These are phyloP conservation scores for Tenebrosternarchus preto DNA, from an alignment of 2,113 vertebrate genomes.

Conservation along the genomic window DNA sequence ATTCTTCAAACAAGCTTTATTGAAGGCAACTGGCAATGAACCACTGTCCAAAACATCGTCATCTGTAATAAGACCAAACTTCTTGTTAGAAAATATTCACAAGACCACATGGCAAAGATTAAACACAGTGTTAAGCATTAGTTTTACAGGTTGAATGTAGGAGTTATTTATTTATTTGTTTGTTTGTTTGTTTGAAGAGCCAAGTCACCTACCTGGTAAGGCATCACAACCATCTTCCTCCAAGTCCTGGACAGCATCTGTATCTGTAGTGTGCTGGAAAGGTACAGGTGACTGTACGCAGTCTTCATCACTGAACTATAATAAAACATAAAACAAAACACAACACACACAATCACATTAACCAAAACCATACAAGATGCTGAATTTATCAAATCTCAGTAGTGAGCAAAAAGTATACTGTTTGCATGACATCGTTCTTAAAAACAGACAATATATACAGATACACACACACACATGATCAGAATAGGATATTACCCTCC, in stretches of 20 bases:
- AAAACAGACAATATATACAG: too few species aligned
- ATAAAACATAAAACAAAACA: slow-evolving; percentile 2
- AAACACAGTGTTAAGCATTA: not conserved
- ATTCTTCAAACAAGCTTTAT: slow-evolving; percentile 91
- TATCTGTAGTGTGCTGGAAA: slow-evolving; percentile 60
- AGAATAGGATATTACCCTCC: too few species aligned
- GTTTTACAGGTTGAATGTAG: not conserved
- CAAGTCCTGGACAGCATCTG: slow-evolving; percentile 50
- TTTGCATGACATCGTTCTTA: too few species aligned
- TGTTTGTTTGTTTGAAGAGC: too few species aligned
- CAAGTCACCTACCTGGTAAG: slow-evolving; percentile 72
- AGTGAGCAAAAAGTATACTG: too few species aligned
- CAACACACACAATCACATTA: too few species aligned
- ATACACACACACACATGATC: too few species aligned
- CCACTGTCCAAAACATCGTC: slow-evolving; percentile 63
- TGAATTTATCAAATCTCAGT: not conserved
- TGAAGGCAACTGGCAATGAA: slow-evolving; percentile 74
- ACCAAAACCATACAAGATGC: not conserved
- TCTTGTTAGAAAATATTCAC: not conserved
- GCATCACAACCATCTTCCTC: slow-evolving; percentile 60
- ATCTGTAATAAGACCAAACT: slow-evolving; percentile 37
- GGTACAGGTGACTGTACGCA: slow-evolving; percentile 65
- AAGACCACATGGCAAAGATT: not conserved
- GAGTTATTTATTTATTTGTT: not conserved
- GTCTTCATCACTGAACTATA: slow-evolving; percentile 82